These are phyloP conservation scores for Orestias chungarensis DNA, from an alignment of 2,797 vertebrate genomes.

Conservation along the genomic window DNA sequence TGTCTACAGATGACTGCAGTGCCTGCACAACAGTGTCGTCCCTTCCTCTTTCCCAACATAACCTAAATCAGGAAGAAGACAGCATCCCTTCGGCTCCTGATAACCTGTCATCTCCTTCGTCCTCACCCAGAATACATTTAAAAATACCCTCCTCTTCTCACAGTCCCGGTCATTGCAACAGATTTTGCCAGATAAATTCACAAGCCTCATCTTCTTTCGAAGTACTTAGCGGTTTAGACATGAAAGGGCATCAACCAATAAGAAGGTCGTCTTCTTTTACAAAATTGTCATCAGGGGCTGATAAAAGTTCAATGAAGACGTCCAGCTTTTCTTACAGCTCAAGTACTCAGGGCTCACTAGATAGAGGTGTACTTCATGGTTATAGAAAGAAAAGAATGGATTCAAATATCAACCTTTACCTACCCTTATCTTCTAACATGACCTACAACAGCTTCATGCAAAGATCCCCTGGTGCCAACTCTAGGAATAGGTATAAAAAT, in stretches of 20 bases:
- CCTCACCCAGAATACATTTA: constrained; percentile 64
- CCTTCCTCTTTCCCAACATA: constrained; percentile 82
- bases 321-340: constrained; percentile 56
- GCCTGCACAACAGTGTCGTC: constrained; percentile 86
- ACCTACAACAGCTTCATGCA: constrained; percentile 72
- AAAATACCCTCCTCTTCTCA: constrained; percentile 62
- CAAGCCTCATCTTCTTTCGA: constrained; percentile 75
- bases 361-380: constrained; percentile 74
- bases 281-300: constrained; percentile 80
- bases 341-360: constrained; percentile 76
- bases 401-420: constrained; percentile 74
- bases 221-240: constrained; percentile 81
- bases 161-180: constrained; percentile 74
- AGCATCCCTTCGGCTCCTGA: constrained; percentile 67
- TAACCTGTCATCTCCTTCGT: constrained; percentile 79
- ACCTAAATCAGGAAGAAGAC: constrained; percentile 73
- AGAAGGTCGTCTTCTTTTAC: constrained; percentile 94
- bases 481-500: constrained; percentile 83
- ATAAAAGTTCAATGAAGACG: constrained; percentile 60
- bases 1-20: constrained; percentile 86
- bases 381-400: constrained; percentile 75
- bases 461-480: constrained; percentile 78
- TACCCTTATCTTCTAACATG: constrained; percentile 64
- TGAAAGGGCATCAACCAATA: constrained; percentile 87
- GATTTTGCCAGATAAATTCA: constrained; percentile 68